Evolutionary conservation across 2,888 invertebrate species (phyloP).

Genomic region (Drosophila vallismaia): DNA sequence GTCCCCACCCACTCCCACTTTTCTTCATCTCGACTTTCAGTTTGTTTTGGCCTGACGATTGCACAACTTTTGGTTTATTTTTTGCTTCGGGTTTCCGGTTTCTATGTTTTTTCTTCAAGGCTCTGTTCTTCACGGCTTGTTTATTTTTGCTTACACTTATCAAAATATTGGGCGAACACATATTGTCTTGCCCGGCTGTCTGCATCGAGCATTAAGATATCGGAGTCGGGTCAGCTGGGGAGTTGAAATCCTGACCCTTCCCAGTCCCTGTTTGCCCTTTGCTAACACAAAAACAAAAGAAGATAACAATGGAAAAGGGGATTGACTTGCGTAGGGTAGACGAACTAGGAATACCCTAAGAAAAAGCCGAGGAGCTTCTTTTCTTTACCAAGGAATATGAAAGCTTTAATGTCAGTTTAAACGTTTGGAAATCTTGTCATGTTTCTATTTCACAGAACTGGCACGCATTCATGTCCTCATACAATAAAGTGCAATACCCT

Average conservation of each 20-base stretch:
- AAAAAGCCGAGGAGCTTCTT: no score
- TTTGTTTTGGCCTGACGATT: slow-evolving; percentile 48
- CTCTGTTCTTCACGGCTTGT: slow-evolving; percentile 70
- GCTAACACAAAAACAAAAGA: slow-evolving; percentile 30
- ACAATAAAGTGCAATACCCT: not conserved
- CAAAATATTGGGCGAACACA: slow-evolving; percentile 76
- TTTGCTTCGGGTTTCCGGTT: slow-evolving; percentile 16
- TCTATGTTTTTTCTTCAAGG: slow-evolving; percentile 14
- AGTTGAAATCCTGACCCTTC: slow-evolving; percentile 20
- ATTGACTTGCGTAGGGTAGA: not conserved
- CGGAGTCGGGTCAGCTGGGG: slow-evolving; percentile 27
- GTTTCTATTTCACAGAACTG: not conserved
- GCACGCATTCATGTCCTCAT: not conserved
- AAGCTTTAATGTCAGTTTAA: not conserved
- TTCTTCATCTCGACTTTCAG: slow-evolving; percentile 41
- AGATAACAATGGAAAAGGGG: not conserved
- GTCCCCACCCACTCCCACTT: slow-evolving; percentile 16
- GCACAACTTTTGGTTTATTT: slow-evolving; percentile 49
- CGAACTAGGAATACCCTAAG: not conserved
- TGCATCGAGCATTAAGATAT: slow-evolving; percentile 71
- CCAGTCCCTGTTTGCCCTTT: slow-evolving; percentile 4
- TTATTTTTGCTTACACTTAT: slow-evolving; percentile 80
- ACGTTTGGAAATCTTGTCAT: not conserved
- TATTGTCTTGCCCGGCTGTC: slow-evolving; percentile 64
- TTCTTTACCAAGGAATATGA: no score